Conservation (phyloP, 2,888 invertebrate genomes). For the Hyposoter dolosus region DNA sequence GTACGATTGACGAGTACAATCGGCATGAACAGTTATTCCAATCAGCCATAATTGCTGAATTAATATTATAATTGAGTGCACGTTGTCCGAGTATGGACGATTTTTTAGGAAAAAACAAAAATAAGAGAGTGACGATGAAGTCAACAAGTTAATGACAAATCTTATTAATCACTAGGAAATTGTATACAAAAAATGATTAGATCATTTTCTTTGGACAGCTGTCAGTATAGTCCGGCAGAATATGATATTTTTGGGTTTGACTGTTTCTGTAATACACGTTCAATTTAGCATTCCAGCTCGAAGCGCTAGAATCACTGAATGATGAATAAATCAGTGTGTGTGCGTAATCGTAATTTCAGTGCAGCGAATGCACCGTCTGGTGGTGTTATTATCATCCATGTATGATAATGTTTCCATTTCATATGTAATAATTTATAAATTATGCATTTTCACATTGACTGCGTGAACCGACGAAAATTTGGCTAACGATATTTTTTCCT, state of each 20-base stretch:
- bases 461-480: constrained; percentile 24
- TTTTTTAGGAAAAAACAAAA: not conserved
- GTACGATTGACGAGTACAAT: too few species aligned
- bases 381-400: constrained; percentile 43
- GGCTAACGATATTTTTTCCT: not conserved
- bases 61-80: not conserved
- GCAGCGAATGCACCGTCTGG: not conserved
- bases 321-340: constrained; percentile 61
- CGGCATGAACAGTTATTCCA: not conserved
- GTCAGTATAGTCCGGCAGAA: not conserved
- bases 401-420: constrained; percentile 36
- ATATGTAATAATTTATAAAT: constrained; percentile 33
- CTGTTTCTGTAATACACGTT: not conserved
- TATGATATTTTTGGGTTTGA: not conserved
- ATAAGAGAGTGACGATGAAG: not conserved
- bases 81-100: not conserved
- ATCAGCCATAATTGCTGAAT: not conserved
- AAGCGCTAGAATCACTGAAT: constrained; percentile 28
- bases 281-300: constrained; percentile 30
- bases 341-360: not conserved
- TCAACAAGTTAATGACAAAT: not conserved
- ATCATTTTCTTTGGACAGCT: not conserved
- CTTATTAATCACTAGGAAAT: not conserved
- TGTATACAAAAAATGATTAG: not conserved
- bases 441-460: constrained; percentile 20